Evolutionary conservation across 2,888 invertebrate genomes (phyloP).

Genomic region (Melieria picta): DNA sequence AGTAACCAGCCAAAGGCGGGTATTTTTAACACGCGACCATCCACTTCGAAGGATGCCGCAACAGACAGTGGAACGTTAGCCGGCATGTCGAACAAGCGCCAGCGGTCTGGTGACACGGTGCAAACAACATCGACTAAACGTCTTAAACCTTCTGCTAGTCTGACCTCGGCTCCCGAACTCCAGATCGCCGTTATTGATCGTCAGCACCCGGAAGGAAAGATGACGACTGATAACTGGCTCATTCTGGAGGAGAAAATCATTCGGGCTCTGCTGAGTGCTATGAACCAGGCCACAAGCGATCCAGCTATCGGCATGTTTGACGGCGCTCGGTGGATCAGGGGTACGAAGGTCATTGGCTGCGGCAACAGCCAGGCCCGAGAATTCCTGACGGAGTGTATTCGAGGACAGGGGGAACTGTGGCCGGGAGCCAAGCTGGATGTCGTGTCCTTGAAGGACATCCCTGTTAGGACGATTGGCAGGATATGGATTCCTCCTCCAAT

Average conservation of each 20-base stretch:
- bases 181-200: slow-evolving; percentile 10
- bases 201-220: slow-evolving; percentile 8
- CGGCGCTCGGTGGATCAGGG: neutral
- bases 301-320: neutral
- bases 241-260: slow-evolving; percentile 6
- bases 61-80: neutral
- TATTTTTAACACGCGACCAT: no score
- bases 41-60: no score
- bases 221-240: slow-evolving; percentile 2
- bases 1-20: no score
- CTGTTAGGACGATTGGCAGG: neutral
- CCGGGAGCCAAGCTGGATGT: neutral
- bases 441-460: neutral
- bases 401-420: neutral
- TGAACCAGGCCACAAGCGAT: neutral
- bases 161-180: slow-evolving; percentile 4
- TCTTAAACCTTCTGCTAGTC: neutral
- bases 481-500: neutral
- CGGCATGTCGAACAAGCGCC: neutral
- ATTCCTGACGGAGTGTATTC: neutral
- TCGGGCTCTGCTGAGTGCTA: neutral
- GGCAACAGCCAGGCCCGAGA: neutral
- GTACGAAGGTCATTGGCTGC: neutral
- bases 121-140: neutral
- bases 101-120: neutral